Evolutionary conservation across 2,113 vertebrate species (phyloP).

Genomic region (Calyptomena viridis): DNA sequence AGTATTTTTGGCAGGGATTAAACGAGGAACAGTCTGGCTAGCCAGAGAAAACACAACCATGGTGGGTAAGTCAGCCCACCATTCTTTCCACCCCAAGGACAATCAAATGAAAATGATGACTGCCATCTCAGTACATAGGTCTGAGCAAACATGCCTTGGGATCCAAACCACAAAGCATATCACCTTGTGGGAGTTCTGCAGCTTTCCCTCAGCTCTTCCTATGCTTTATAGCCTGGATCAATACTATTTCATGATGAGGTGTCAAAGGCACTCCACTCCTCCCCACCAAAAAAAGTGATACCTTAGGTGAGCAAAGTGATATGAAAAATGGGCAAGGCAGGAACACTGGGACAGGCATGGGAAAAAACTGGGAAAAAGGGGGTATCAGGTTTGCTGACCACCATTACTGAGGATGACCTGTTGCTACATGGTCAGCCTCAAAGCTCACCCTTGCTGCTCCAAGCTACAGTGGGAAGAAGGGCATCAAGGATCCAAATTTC

Average conservation of each 20-base stretch:
- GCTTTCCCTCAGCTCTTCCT: not conserved
- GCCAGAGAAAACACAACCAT: not conserved
- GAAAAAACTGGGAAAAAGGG: fast-evolving
- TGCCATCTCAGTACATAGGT: not conserved
- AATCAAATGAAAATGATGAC: not conserved
- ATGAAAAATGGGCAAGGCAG: not conserved
- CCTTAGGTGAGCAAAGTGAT: not conserved
- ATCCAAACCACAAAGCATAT: not conserved
- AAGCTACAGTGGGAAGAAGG: not conserved
- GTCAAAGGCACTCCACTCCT: not conserved
- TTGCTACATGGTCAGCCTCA: not conserved
- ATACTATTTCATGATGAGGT: not conserved
- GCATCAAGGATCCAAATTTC: not conserved
- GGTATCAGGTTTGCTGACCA: not conserved
- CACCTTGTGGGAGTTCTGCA: not conserved
- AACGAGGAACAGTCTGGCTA: not conserved
- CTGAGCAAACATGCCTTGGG: not conserved
- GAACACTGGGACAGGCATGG: fast-evolving
- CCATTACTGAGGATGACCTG: not conserved
- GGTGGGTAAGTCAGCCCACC: not conserved
- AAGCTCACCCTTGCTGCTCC: not conserved
- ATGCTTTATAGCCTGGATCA: fast-evolving
- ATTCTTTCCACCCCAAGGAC: not conserved
- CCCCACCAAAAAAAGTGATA: fast-evolving
- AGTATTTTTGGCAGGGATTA: not conserved